Base-by-base conservation (phyloP, 2,797 vertebrate species). In the Phrynocephalus guinanensis region DNA sequence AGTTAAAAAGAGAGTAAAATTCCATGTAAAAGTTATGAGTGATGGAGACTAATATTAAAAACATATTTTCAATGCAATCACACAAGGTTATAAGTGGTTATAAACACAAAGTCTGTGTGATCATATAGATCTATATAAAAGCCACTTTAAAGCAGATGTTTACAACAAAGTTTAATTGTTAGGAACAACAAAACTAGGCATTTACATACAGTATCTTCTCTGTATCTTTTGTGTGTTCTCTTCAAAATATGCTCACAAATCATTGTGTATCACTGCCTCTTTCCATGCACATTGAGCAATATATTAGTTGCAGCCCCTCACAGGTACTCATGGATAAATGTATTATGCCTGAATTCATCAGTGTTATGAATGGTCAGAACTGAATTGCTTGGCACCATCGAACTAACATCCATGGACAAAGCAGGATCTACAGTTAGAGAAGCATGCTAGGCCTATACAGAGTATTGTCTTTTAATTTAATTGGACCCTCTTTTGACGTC, bases 361-460 rank as follows among this genome's bases (percentile, higher is more conserved):
- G 26, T 84, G 1, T 60, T 22, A 28, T 38, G 30, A 52, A 89
- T 84, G 80, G 33, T 90, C 88, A 67, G 30, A 24, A 79, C 13
- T 79, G 79, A 44, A 76, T 90, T 87, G 81, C 15, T 38, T 15
- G 83, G 1, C 86, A 26, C 79, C 85, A 26, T 79, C 87, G 71
- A 89, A 83, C 86, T 88, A 91, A 16, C 87, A 30, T 67, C 81
- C 16, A 0, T 82, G 87, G n/a, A 48, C 85, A 63, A 85, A 93
- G 76, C 82, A 52, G 3, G 85, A 0, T 81, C 90, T 92, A 82
- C 66, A 72, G 26, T 33, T 91, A 15, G 33, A 85, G 3, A 83
- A 6, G 85, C 70, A 66, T 83, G 13, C 71, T 82, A 50, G 16
- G n/a, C 28, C 13, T 63, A 5, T 63, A 63, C 18, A 63, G 60